Evolutionary conservation across 2,888 invertebrate species (phyloP), one percentile per base, ranked within the genome.

Genomic region (Epirrita christyi): DNA sequence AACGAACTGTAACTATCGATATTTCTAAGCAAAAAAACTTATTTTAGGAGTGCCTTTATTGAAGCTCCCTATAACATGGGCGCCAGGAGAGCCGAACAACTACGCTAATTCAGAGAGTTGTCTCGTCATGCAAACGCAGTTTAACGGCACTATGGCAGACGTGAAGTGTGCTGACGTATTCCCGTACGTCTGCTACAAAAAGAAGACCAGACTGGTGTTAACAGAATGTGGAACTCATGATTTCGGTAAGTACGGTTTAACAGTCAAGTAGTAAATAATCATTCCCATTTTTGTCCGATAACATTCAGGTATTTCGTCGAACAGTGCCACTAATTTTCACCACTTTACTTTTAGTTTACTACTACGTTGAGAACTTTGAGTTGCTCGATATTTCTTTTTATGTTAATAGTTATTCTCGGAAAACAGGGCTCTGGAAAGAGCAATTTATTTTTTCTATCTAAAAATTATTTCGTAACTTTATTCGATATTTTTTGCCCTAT

Each of bases 181-280:
- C 5, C 66, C 72, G 6, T 71, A 62, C 32, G 67, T 71, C 13
- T 71, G 71, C 46, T 70, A 61, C 28, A 64, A 61, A 14, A 44
- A 44, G 1, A 21, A 38, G 0, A 14, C 58, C 2, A 36, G 36
- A 9, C 5, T 44, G 0, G 43, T 27, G 4, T 11, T 48, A 1
- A 65, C 32, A 11, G 56, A 28, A 5, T 72, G 72, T 13, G 71
- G 71, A 0, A 70, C 68, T 27, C 8, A 47, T 1, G 71, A 72
- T 50, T 21, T 54, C 42, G 63, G 68, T 32, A 21, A 21, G 21
- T 3, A 32, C 32, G 0, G 32, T 8, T 9, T 2, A 6, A 32
- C 32, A 7, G 32, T 21, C 2, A 21, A 9, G 9, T 64, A n/a
- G 50, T 40, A 1, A 15, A 2, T 10, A 14, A 6, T 32, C 7